phyloP scores from a whole-genome alignment of 2,113 vertebrate genomes.

The Gobiocypris rarus region DNA sequence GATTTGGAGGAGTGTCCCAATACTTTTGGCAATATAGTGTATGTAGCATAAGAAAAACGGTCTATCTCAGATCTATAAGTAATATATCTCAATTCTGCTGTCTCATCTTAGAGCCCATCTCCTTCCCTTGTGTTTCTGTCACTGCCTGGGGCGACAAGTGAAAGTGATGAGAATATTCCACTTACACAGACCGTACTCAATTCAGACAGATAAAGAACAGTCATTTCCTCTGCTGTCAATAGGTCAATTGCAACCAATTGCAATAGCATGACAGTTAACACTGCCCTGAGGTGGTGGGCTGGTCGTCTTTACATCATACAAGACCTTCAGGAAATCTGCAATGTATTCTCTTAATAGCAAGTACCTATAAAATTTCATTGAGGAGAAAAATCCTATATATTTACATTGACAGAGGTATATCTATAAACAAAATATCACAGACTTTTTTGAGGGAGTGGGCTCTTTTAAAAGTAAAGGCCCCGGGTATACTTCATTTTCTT shows the following conservation, averaged over 20 bases:
- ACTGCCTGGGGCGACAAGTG: constrained; percentile 52
- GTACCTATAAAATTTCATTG: not conserved
- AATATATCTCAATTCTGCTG: not conserved
- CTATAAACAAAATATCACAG: not conserved
- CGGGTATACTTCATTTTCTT: too few relatives aligned
- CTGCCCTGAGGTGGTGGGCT: constrained; percentile 31
- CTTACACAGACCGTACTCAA: constrained; percentile 49
- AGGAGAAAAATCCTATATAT: not conserved
- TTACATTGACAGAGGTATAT: not conserved
- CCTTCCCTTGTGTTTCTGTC: constrained; percentile 16
- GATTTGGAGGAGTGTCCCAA: too few relatives aligned
- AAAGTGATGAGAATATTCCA: constrained; percentile 40
- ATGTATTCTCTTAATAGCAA: constrained; percentile 1
- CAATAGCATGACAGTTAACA: constrained; percentile 52
- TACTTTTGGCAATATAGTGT: too few relatives aligned
- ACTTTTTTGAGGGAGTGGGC: too few relatives aligned
- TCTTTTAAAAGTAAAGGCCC: too few relatives aligned
- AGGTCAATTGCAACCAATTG: constrained; percentile 66
- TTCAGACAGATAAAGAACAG: constrained; percentile 58
- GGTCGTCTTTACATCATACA: constrained; percentile 33
- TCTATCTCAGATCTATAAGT: too few relatives aligned
- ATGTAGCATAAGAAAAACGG: not conserved
- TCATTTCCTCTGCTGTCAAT: constrained; percentile 61
- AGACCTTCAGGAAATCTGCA: not conserved
- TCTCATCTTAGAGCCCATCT: not conserved